Percentiles rank a stretch among this genome's conserved stretches.
These are phyloP conservation scores for Seriola dumerili DNA, from an alignment of 2,113 vertebrate species.

Conservation along the genomic window DNA sequence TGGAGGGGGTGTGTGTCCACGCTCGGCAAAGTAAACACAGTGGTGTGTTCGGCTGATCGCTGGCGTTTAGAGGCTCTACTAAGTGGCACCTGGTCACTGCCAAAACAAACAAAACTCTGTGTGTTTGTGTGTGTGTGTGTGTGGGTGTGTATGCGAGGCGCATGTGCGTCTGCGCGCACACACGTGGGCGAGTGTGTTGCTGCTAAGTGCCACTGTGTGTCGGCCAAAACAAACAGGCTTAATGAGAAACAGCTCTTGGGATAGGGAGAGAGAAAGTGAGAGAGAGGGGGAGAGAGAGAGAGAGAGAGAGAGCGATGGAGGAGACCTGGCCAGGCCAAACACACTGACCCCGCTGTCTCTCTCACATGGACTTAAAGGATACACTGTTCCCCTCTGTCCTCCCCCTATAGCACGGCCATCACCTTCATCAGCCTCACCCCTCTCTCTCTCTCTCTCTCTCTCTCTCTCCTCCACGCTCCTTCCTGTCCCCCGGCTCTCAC, in stretches of 20 bases:
- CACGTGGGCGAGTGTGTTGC: constrained; percentile 57
- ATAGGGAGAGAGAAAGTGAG: constrained; percentile 61
- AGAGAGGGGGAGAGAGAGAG: constrained; percentile 30
- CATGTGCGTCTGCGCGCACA: constrained; percentile 22
- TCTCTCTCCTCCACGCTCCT: constrained; percentile 40
- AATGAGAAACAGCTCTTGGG: constrained; percentile 87
- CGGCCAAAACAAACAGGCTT: constrained; percentile 86
- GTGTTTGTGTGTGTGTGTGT: constrained; percentile 5
- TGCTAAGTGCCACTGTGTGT: constrained; percentile 81
- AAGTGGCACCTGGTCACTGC: constrained; percentile 83
- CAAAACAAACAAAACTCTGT: constrained; percentile 80
- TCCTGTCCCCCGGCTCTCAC: constrained; percentile 53
- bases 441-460: constrained; percentile 1
- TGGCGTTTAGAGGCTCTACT: constrained; percentile 74
- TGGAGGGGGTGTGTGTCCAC: constrained; percentile 22
- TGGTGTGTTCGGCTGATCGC: constrained; percentile 75
- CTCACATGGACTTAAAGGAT: constrained; percentile 77
- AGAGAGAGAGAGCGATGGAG: constrained; percentile 26
- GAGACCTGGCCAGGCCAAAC: constrained; percentile 75
- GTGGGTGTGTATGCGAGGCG: constrained; percentile 1
- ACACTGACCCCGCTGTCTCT: constrained; percentile 84
- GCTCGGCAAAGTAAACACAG: constrained; percentile 72
- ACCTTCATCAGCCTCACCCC: constrained; percentile 54
- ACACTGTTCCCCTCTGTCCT: constrained; percentile 77
- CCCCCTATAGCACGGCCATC: constrained; percentile 58